A percentile compares a stretch with the other conserved stretches of the same genome.
Conservation (phyloP, 2,113 vertebrate species). For the Pterophyllum scalare region DNA sequence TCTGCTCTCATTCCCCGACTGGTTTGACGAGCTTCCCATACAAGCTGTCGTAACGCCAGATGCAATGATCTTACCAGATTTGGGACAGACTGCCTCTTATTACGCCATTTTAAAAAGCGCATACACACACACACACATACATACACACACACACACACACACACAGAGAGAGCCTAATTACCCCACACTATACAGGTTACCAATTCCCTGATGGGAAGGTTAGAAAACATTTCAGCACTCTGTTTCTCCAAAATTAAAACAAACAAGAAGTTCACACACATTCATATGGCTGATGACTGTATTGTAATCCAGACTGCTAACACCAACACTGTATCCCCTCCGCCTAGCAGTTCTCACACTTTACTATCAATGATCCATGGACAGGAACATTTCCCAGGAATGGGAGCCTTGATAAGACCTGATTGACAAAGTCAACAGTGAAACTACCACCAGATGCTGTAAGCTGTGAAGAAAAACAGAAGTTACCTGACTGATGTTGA, state of each 20-base stretch:
- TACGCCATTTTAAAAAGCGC: slow-evolving; percentile 35
- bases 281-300: not conserved
- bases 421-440: slow-evolving; percentile 65
- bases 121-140: no score
- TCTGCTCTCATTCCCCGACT: slow-evolving; percentile 45
- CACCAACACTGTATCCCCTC: slow-evolving; percentile 20
- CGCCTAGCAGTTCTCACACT: slow-evolving; percentile 65
- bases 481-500: slow-evolving; percentile 5
- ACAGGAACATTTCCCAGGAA: slow-evolving; percentile 51
- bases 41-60: slow-evolving; percentile 46
- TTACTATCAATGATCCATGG: slow-evolving; percentile 56
- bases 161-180: not conserved
- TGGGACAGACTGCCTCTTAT: slow-evolving; percentile 54
- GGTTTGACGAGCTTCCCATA: slow-evolving; percentile 72
- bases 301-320: slow-evolving; percentile 10
- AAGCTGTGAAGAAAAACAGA: slow-evolving; percentile 7
- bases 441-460: slow-evolving; percentile 45
- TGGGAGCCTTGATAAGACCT: slow-evolving; percentile 61
- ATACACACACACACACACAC: not conserved
- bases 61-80: slow-evolving; percentile 67
- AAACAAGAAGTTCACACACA: slow-evolving; percentile 32
- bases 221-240: slow-evolving; percentile 10
- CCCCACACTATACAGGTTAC: not conserved
- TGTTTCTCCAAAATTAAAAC: slow-evolving; percentile 15
- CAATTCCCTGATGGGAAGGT: not conserved